phyloP scores from a whole-genome alignment of 1,140 invertebrate genomes.

The Halotydeus destructor region DNA sequence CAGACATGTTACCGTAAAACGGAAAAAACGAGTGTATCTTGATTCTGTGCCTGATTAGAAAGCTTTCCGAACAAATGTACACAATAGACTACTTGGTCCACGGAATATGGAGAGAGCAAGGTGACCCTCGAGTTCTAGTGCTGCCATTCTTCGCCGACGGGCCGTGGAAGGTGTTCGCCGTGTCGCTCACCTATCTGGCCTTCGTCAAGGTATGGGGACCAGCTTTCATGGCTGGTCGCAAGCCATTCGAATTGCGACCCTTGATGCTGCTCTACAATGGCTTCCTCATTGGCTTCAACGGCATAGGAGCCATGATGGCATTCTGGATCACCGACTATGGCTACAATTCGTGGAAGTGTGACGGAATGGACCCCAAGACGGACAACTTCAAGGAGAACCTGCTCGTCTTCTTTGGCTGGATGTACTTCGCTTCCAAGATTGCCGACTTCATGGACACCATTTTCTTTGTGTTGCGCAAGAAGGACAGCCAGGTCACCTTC shows the following conservation, averaged over 20 bases:
- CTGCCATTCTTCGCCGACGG: constrained; percentile 29
- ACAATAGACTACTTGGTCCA: constrained; percentile 5
- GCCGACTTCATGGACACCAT: constrained; percentile 29
- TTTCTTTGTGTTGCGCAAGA: constrained; percentile 29
- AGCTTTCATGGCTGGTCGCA: constrained; percentile 25
- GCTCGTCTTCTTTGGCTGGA: constrained; percentile 19
- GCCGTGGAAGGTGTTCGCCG: constrained; percentile 21
- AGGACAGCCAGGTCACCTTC: constrained; percentile 27
- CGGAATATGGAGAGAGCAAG: constrained; percentile 9
- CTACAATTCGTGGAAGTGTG: constrained; percentile 6
- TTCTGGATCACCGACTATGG: constrained; percentile 4
- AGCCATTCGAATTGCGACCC: constrained; percentile 25
- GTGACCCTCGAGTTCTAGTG: constrained; percentile 5
- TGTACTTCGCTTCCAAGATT: constrained; percentile 28
- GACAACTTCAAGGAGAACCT: constrained; percentile 1
- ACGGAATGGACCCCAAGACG: neutral
- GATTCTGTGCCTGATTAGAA: too few relatives aligned
- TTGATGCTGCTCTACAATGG: constrained; percentile 27
- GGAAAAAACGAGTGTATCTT: too few relatives aligned
- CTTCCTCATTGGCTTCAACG: constrained; percentile 17
- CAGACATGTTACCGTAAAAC: too few relatives aligned
- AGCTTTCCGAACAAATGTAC: too few relatives aligned
- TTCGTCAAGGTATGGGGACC: constrained; percentile 44
- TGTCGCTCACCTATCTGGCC: constrained; percentile 61
- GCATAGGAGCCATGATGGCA: neutral